Evolutionary conservation across 2,113 vertebrate species (phyloP), one percentile per base, ranked within the genome.

Genomic region (Prietella phreatophila): DNA sequence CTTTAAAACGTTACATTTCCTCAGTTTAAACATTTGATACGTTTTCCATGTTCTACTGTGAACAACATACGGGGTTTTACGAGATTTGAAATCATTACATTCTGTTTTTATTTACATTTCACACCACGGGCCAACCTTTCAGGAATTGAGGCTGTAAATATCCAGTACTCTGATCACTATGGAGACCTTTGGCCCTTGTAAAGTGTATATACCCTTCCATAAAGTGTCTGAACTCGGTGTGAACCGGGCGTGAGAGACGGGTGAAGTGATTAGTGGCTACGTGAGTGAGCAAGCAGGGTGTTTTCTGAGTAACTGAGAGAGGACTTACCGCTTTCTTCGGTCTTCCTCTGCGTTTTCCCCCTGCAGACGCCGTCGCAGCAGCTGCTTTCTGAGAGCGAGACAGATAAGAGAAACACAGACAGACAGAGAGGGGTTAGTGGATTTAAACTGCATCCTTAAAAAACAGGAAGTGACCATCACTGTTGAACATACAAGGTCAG

Each of bases 321-420:
- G 27, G 47, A 88, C 96, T 94, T 93, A 98, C 97, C 93, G 96
- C 93, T 95, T 99, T 99, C 96, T 97, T 99, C 89, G 98, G 98
- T 94, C 98, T 95, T 94, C 97, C 97, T 93, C 98, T 95, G 88
- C 97, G 96, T 93, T 98, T 99, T 63, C 92, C 96, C 84, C 95
- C 96, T 92, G 96, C 95, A 92, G 97, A 90, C 85, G 95, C 94
- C 88, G 96, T 92, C 17, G 96, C 93, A 85, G 96, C 94, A 89
- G 96, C 91, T 39, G 95, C 94, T 96, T 97, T 98, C 97, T 99
- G 94, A 75, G 84, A 75, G 83, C 9, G 27, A 53, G 25, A 7
- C 15, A 22, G 27, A 65, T 25, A 47, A 47, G 42, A 36, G 30
- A 17, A 4, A 30, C 15, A 20, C 15, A 71, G 2, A 39, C 39